These are phyloP conservation scores for Chironex yamaguchii DNA, from an alignment of 30 jellyfish, hydroid and myxozoan species.

Conservation along the genomic window DNA sequence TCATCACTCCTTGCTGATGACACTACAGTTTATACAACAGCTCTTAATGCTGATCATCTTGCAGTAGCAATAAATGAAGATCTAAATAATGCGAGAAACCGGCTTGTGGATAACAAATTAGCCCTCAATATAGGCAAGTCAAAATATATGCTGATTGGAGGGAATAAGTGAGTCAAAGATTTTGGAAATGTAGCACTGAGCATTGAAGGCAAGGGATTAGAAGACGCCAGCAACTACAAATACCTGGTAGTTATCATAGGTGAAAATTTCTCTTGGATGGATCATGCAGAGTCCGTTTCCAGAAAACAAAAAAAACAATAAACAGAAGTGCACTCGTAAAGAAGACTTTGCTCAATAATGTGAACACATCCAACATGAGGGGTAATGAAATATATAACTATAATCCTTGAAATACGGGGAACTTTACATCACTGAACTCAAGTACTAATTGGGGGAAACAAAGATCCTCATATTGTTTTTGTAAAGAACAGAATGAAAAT, in stretches of 20 bases:
- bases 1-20: not conserved
- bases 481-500: too few relatives aligned
- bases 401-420: too few relatives aligned
- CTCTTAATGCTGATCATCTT: not conserved
- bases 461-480: too few relatives aligned
- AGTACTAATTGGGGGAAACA: too few relatives aligned
- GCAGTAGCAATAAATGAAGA: too few relatives aligned
- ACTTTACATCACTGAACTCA: too few relatives aligned
- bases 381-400: too few relatives aligned
- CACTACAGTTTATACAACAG: not conserved
- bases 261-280: not conserved
- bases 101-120: not conserved
- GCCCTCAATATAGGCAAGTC: not conserved
- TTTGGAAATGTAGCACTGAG: not conserved
- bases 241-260: slow-evolving; percentile 13
- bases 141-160: not conserved
- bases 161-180: not conserved
- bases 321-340: too few relatives aligned
- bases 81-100: too few relatives aligned
- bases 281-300: slow-evolving; percentile 39
- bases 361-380: too few relatives aligned
- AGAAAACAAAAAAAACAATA: too few relatives aligned
- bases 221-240: slow-evolving; percentile 44
- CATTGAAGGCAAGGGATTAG: slow-evolving; percentile 41
- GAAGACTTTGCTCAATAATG: too few relatives aligned